Conservation (phyloP, 92 coral and sea anemone genomes). For the Heliopora coerulea region DNA sequence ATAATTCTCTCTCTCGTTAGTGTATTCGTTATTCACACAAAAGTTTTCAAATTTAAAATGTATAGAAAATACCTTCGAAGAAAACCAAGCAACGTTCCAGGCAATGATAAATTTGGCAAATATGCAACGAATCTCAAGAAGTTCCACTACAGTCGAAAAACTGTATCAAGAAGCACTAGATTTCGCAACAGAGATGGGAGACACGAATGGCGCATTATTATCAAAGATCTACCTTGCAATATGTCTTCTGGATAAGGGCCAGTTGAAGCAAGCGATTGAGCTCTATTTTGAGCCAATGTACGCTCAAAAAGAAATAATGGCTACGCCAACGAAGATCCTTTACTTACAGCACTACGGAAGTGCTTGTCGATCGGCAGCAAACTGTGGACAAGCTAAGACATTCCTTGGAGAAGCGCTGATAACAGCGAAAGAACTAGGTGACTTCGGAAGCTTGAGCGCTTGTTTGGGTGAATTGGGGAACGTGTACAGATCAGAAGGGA, state of each 20-base stretch:
- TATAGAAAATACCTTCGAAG: no score
- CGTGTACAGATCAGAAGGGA: slow-evolving; percentile 69
- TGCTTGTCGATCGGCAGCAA: slow-evolving; percentile 63
- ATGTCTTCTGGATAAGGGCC: slow-evolving; percentile 64
- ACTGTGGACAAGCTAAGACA: slow-evolving; percentile 63
- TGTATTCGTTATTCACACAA: no score
- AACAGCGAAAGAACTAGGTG: slow-evolving; percentile 42
- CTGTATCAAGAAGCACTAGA: slow-evolving; percentile 43
- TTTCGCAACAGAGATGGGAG: slow-evolving; percentile 37
- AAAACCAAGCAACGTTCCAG: no score
- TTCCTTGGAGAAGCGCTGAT: slow-evolving; percentile 57
- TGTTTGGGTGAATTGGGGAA: slow-evolving; percentile 69
- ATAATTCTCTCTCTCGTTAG: no score
- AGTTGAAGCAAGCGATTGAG: slow-evolving; percentile 52
- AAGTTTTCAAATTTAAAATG: no score
- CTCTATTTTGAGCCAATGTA: slow-evolving; percentile 47
- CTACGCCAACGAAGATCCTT: slow-evolving; percentile 35
- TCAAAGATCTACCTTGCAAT: slow-evolving; percentile 57
- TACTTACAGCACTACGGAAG: slow-evolving; percentile 61
- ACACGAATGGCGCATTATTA: slow-evolving; percentile 38
- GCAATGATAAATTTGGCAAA: no score
- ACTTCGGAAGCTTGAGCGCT: slow-evolving; percentile 51
- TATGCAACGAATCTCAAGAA: no score
- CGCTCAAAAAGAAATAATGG: slow-evolving; percentile 39
- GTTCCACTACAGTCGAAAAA: slow-evolving; percentile 22